Evolutionary conservation across 2,888 invertebrate species (phyloP).

Genomic region (Leptarthrus brevirostris): DNA sequence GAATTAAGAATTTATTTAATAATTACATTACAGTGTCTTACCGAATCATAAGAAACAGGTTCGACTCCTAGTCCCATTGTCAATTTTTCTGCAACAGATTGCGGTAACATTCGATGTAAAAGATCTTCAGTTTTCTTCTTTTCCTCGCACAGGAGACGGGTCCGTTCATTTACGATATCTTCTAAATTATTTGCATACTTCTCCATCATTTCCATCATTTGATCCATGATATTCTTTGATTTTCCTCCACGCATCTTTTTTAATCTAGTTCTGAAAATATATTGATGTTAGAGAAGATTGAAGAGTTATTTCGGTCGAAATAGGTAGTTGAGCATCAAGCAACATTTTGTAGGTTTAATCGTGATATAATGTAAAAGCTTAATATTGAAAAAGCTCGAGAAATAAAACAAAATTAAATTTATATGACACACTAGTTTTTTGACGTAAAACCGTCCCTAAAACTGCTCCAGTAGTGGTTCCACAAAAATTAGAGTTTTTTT

Average conservation of each 20-base stretch:
- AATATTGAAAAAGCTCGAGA: too few species aligned
- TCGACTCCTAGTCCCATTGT: constrained; percentile 90
- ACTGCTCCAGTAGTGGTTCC: too few species aligned
- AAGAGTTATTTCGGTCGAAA: too few species aligned
- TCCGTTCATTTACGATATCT: constrained; percentile 92
- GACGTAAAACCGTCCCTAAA: too few species aligned
- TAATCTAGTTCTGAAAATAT: constrained; percentile 71
- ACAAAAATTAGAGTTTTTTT: too few species aligned
- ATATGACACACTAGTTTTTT: too few species aligned
- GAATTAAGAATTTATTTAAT: not conserved
- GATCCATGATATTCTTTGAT: constrained; percentile 90
- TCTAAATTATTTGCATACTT: constrained; percentile 95
- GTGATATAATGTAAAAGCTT: too few species aligned
- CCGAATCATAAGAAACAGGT: constrained; percentile 92
- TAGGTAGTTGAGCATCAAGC: too few species aligned
- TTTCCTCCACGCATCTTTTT: constrained; percentile 93
- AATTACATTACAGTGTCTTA: constrained; percentile 62
- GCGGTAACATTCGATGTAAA: constrained; percentile 93
- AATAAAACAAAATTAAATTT: too few species aligned
- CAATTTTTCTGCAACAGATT: constrained; percentile 89
- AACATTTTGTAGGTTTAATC: too few species aligned
- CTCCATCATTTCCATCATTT: constrained; percentile 99
- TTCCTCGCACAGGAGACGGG: constrained; percentile 88
- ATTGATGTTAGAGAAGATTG: too few species aligned
- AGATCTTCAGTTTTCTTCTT: constrained; percentile 94